These are phyloP conservation scores for Siniperca undulata DNA, from an alignment of 2,797 vertebrate genomes.

Conservation along the genomic window DNA sequence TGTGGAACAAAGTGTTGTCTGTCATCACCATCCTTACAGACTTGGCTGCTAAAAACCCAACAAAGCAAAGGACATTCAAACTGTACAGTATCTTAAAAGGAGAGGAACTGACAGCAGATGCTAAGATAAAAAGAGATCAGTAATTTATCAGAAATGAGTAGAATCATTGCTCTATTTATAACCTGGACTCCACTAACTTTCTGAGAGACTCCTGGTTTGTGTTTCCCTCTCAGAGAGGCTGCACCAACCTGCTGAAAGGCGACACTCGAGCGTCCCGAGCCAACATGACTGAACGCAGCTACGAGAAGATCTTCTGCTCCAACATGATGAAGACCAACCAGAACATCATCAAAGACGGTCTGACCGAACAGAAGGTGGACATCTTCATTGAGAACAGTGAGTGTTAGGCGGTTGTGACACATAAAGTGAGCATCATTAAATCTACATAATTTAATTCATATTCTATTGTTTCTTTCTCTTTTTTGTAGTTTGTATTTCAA, in stretches of 20 bases:
- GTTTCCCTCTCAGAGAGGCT: conserved; percentile 83
- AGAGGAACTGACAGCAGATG: background rate
- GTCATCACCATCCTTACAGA: too few relatives aligned
- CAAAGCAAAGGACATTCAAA: background rate
- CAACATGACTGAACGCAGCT: conserved; percentile 81
- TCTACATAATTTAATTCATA: too few relatives aligned
- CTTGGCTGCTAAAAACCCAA: too few relatives aligned
- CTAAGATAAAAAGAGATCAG: background rate
- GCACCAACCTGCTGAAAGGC: conserved; percentile 84
- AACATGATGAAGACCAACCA: conserved; percentile 92
- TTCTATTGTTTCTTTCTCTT: background rate
- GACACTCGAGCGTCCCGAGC: conserved; percentile 76
- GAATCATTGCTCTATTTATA: background rate
- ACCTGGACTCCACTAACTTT: background rate
- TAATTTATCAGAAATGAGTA: too few relatives aligned
- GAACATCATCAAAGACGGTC: conserved; percentile 74
- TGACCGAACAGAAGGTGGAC: conserved; percentile 79
- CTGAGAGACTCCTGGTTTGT: background rate
- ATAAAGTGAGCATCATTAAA: background rate
- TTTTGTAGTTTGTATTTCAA: background rate
- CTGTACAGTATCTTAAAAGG: too few relatives aligned
- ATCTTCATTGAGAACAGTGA: conserved; percentile 93
- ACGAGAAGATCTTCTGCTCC: conserved; percentile 89
- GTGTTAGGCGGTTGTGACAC: conserved; percentile 23
- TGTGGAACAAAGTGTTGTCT: too few relatives aligned